Evolutionary conservation across 2,797 vertebrate genomes (phyloP).

Genomic region (Periparus ater): DNA sequence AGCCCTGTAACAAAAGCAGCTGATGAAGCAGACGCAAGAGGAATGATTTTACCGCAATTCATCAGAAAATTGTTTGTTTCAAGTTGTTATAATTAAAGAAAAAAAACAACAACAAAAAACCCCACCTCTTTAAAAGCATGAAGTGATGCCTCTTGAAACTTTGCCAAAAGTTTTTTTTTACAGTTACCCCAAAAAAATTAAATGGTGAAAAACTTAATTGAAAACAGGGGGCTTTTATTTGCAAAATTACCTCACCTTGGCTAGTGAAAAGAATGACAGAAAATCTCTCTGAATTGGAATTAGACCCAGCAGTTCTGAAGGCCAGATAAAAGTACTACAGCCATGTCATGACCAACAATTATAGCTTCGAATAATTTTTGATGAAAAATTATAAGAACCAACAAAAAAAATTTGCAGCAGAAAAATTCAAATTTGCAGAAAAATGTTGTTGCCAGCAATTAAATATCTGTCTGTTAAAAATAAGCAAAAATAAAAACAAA

Average conservation of each 20-base stretch:
- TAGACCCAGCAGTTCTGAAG: not conserved
- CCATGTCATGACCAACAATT: not conserved
- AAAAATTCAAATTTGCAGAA: not conserved
- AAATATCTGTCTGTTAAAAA: not conserved
- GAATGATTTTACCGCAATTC: not conserved
- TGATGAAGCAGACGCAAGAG: slow-evolving; percentile 24
- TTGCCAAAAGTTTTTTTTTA: not conserved
- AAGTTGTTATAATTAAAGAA: not conserved
- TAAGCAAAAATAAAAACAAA: not conserved
- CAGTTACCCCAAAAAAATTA: not conserved
- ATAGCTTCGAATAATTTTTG: not conserved
- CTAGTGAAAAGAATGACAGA: not conserved
- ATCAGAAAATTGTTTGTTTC: not conserved
- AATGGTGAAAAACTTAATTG: not conserved
- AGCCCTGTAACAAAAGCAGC: not conserved
- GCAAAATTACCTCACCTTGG: not conserved
- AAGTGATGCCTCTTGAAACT: not conserved
- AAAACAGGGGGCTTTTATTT: not conserved
- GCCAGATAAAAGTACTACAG: not conserved
- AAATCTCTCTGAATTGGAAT: not conserved
- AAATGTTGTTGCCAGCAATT: not conserved
- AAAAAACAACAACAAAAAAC: not conserved
- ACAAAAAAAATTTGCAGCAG: not conserved
- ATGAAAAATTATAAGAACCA: not conserved
- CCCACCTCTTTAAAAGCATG: not conserved